Conservation (phyloP, 2,888 invertebrate genomes). For the Ommatoiulus sabulosus region DNA sequence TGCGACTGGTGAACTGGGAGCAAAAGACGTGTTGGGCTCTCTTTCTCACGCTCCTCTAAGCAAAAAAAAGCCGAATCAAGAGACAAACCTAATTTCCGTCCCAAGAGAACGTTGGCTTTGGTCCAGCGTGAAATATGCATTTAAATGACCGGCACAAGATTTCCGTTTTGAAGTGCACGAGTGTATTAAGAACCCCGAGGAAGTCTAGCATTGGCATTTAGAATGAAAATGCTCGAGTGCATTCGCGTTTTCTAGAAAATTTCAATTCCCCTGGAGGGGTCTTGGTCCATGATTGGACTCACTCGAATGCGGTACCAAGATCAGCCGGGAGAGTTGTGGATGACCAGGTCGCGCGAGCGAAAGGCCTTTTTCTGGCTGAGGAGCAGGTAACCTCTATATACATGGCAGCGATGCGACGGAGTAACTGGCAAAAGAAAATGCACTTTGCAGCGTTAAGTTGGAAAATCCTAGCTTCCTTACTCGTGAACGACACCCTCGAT, state of each 20-base stretch:
- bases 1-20: not conserved
- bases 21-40: not conserved
- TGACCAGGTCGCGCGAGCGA: not conserved
- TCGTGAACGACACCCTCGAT: not conserved
- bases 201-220: not conserved
- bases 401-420: too few species aligned
- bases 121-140: slow-evolving; percentile 20
- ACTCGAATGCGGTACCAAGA: not conserved
- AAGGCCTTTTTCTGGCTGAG: not conserved
- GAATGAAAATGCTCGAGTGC: not conserved
- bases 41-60: too few species aligned
- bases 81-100: not conserved
- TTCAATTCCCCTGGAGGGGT: not conserved
- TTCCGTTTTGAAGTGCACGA: not conserved
- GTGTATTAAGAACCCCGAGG: not conserved
- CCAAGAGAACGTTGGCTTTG: not conserved
- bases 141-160: not conserved
- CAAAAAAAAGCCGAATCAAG: too few species aligned
- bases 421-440: too few species aligned
- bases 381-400: too few species aligned
- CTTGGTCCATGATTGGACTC: not conserved
- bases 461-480: not conserved
- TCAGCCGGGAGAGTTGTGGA: not conserved
- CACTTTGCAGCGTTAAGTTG: not conserved
- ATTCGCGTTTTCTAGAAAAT: not conserved